A percentile compares a stretch with the other conserved stretches of the same genome.
Conservation (phyloP, 64 coral and sea anemone genomes). For the Montipora capricornis region DNA sequence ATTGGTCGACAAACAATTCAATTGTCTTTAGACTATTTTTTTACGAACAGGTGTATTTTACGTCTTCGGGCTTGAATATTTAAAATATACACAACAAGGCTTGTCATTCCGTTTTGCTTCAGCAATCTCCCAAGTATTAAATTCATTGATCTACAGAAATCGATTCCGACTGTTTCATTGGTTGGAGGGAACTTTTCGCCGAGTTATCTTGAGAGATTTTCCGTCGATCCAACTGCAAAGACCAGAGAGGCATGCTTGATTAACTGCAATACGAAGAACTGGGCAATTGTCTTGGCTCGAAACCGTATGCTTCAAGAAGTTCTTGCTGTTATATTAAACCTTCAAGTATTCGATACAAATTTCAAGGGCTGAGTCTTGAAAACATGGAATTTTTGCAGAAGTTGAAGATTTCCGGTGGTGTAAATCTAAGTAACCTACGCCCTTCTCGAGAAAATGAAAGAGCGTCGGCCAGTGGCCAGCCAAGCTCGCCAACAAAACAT, state of each 20-base stretch:
- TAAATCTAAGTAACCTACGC: slow-evolving; percentile 38
- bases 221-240: not conserved
- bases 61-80: slow-evolving; percentile 42
- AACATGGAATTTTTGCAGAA: slow-evolving; percentile 77
- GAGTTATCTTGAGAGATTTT: not conserved
- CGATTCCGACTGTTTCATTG: not conserved
- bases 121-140: slow-evolving; percentile 8
- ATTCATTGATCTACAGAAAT: not conserved
- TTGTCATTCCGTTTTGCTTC: slow-evolving; percentile 16
- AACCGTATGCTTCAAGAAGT: slow-evolving; percentile 24
- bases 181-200: not conserved
- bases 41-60: slow-evolving; percentile 19
- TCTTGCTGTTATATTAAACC: not conserved
- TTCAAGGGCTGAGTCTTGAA: not conserved
- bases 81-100: slow-evolving; percentile 27
- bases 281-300: not conserved
- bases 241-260: slow-evolving; percentile 8
- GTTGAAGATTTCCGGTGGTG: slow-evolving; percentile 58
- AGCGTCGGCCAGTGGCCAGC: not conserved
- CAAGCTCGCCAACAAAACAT: not conserved
- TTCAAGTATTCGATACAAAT: slow-evolving; percentile 27
- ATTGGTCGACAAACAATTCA: slow-evolving; percentile 49
- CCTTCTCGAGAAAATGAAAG: slow-evolving; percentile 9
- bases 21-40: slow-evolving; percentile 35
- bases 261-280: not conserved